A percentile compares a stretch with the other conserved stretches of the same genome.
Evolutionary conservation across 2,113 vertebrate genomes (phyloP).

Genomic region (Chauna torquata): DNA sequence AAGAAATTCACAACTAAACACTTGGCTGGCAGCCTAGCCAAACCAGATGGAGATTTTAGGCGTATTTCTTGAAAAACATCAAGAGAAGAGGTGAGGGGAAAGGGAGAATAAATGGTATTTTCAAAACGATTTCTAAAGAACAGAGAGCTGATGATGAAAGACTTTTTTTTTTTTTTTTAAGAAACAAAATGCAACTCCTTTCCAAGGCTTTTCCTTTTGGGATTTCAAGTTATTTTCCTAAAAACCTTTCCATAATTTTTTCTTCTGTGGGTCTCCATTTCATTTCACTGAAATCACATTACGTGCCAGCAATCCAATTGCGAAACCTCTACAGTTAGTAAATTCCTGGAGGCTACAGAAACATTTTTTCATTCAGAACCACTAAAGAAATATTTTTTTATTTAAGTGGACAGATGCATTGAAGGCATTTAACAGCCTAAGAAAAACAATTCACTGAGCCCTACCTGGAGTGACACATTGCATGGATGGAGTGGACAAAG

Average conservation of each 20-base stretch:
- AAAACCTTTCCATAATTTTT: not conserved
- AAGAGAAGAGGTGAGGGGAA: not conserved
- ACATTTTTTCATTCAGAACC: not conserved
- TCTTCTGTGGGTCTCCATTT: not conserved
- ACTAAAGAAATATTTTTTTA: not conserved
- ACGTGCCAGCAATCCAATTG: not conserved
- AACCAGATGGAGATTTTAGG: not conserved
- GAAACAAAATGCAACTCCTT: not conserved
- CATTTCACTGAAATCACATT: not conserved
- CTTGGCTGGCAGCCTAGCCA: not conserved
- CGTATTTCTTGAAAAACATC: not conserved
- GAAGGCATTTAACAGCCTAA: not conserved
- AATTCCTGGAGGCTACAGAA: not conserved
- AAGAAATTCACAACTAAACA: not conserved
- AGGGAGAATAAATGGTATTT: not conserved
- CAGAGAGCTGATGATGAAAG: not conserved
- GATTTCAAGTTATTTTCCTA: not conserved
- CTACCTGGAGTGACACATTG: not conserved
- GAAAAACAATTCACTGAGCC: not conserved
- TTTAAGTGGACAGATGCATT: not conserved
- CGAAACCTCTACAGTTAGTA: not conserved
- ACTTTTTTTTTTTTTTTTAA: accelerated
- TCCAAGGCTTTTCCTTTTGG: not conserved
- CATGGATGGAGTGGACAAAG: not conserved
- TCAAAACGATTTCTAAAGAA: not conserved